Evolutionary conservation across 1,140 invertebrate species (phyloP), one percentile per base, ranked within the genome.

Genomic region (Dendroctonus valens): DNA sequence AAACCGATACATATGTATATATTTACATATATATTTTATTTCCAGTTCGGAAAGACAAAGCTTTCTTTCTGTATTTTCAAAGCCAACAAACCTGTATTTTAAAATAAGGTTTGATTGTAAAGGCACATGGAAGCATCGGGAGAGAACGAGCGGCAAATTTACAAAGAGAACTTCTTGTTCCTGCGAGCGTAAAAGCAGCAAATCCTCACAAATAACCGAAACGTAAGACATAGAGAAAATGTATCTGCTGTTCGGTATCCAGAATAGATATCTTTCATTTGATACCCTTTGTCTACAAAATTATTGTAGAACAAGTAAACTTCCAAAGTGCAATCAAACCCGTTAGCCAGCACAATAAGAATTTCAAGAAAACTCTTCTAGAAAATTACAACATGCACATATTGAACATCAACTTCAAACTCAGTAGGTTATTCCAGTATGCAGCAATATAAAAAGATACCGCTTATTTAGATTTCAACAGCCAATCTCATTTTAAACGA

Each of bases 121-220:
- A 26, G 26, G 26, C 26, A 26, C 26, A 26, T 26, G 26, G 26
- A 26, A 26, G 26, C 26, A 26, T 26, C 26, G 26, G n/a, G 26
- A 52, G 37, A 26, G 26, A 52, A 52, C 50, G 9, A 6, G 50
- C n/a, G 5, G 37, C 5, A 52, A 15, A 15, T 52, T 46, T 46
- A 11, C 42, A 9, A 46, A 9, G 12, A 46, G 42, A 46, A 46
- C 8, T 12, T 11, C 42, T 12, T 9, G 12, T 11, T 12, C 42
- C 8, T 46, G 37, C 11, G 39, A 40, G 41, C 9, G n/a, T 55
- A 55, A 55, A 40, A 55, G 41, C 7, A 55, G 38, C 7, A 55
- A 55, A 55, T 55, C 53, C 39, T 39, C 41, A 11, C 37, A 55
- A 55, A 55, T 55, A 55, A 55, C 39, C 53, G 39, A 11, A 41